phyloP scores from a whole-genome alignment of 2,113 vertebrate species.

The Mirounga angustirostris region DNA sequence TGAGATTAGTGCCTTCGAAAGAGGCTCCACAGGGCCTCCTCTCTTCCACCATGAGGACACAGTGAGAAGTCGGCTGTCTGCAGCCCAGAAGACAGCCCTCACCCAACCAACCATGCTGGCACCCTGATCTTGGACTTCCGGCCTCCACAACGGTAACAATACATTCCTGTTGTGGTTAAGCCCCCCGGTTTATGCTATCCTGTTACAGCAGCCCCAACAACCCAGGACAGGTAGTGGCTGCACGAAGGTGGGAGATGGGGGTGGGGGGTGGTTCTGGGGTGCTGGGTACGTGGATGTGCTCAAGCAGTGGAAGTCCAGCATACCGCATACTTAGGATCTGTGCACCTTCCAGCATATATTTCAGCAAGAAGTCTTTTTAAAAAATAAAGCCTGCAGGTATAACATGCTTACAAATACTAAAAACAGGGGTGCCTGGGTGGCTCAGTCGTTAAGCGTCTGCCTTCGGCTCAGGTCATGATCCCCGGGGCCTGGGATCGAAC shows the following conservation, averaged over 20 bases:
- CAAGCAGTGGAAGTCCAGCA: background rate
- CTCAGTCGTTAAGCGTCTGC: no score
- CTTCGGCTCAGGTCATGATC: no score
- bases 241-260: background rate
- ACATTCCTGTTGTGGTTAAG: no score
- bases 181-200: background rate
- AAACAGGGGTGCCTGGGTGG: no score
- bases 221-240: accelerated
- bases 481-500: no score
- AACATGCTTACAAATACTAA: background rate
- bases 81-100: no score
- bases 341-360: background rate
- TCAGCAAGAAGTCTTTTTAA: background rate
- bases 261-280: background rate
- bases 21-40: no score
- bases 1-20: background rate
- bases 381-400: background rate
- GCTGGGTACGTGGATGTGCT: background rate
- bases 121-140: no score
- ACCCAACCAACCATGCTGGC: no score
- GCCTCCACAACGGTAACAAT: no score
- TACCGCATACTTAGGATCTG: accelerated
- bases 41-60: no score
- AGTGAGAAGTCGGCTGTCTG: no score
- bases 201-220: background rate